Percentiles rank a stretch among this genome's conserved stretches.
Evolutionary conservation across 2,113 vertebrate species (phyloP).

Genomic region (Salvelinus fontinalis): DNA sequence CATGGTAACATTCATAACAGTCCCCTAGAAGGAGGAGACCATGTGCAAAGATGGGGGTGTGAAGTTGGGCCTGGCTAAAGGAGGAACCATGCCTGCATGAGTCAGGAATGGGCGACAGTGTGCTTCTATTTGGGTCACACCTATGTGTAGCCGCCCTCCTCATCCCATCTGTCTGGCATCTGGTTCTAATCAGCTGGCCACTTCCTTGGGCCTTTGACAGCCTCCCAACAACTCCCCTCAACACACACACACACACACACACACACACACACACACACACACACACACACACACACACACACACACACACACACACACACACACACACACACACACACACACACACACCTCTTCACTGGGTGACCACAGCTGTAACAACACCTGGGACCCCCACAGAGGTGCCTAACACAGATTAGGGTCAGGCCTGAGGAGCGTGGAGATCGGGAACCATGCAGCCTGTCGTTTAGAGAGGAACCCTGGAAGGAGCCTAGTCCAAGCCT

Average conservation of each 20-base stretch:
- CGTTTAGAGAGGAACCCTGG: neutral
- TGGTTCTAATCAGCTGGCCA: slow-evolving; percentile 89
- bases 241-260: slow-evolving; percentile 16
- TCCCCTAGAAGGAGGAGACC: slow-evolving; percentile 27
- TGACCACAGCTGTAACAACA: slow-evolving; percentile 57
- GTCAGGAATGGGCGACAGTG: slow-evolving; percentile 83
- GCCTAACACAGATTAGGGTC: slow-evolving; percentile 29
- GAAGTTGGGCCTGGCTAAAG: slow-evolving; percentile 64
- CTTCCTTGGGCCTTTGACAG: slow-evolving; percentile 79
- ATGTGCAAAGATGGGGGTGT: slow-evolving; percentile 23
- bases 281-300: neutral
- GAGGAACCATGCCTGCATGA: slow-evolving; percentile 69
- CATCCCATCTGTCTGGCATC: slow-evolving; percentile 66
- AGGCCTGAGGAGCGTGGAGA: slow-evolving; percentile 16
- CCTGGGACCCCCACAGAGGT: slow-evolving; percentile 41
- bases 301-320: slow-evolving; percentile 12
- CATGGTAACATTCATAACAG: slow-evolving; percentile 45
- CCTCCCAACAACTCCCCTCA: slow-evolving; percentile 80
- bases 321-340: slow-evolving; percentile 11
- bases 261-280: slow-evolving; percentile 3
- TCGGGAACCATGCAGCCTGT: slow-evolving; percentile 24
- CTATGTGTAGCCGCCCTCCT: slow-evolving; percentile 81
- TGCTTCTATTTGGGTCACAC: slow-evolving; percentile 88
- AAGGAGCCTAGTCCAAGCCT: neutral
- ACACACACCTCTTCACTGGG: neutral